phyloP scores from a whole-genome alignment of 1,140 invertebrate species.

The Tetraneura akinire region DNA sequence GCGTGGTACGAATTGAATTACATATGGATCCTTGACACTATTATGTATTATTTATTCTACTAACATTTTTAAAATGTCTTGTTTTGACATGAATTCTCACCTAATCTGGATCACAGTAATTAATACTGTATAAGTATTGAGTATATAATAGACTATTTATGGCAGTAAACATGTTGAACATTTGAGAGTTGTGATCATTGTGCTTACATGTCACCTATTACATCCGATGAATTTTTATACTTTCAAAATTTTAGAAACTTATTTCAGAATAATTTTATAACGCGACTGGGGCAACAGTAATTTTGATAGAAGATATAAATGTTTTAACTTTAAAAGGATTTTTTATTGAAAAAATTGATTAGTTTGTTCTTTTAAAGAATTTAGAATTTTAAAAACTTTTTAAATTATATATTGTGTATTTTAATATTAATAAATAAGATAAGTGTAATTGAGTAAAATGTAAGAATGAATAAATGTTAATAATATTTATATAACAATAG shows the following conservation, averaged over 20 bases:
- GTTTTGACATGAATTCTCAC: neutral
- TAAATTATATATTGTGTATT: no score
- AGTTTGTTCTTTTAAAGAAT: no score
- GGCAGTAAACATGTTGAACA: neutral
- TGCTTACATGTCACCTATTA: neutral
- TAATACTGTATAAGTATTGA: no score
- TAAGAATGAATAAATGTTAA: no score
- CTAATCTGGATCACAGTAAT: neutral
- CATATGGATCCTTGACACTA: constrained; percentile 39
- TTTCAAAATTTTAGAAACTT: neutral
- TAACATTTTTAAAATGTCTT: constrained; percentile 21
- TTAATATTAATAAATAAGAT: no score
- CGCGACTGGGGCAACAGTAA: no score
- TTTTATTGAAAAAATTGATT: no score
- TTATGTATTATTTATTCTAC: neutral
- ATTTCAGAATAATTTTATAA: neutral
- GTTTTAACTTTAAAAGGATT: no score
- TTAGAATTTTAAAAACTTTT: no score
- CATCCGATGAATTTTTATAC: neutral
- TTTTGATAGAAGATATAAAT: no score
- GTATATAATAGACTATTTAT: constrained; percentile 19
- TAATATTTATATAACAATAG: neutral
- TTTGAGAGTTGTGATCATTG: neutral
- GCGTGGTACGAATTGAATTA: constrained; percentile 6
- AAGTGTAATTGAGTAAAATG: no score